Evolutionary conservation across 2,888 invertebrate species (phyloP).

Genomic region (Stomorhina lunata): DNA sequence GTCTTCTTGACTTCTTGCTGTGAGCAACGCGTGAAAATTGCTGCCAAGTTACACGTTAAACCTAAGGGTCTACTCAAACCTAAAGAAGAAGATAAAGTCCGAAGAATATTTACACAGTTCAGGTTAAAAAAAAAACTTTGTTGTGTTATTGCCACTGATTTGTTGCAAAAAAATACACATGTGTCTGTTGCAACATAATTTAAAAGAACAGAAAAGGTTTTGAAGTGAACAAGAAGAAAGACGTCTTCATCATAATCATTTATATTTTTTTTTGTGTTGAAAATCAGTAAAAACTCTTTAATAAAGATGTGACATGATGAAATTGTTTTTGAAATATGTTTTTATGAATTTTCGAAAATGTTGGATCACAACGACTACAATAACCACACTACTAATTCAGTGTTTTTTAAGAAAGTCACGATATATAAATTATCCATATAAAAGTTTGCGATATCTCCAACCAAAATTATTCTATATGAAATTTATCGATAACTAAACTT

Average conservation of each 20-base stretch:
- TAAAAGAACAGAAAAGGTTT: background rate
- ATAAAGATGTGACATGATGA: conserved; percentile 69
- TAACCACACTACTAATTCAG: background rate
- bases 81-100: background rate
- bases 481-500: no score
- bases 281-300: conserved; percentile 63
- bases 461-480: no score
- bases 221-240: background rate
- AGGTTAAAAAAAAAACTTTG: background rate
- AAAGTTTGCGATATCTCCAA: no score
- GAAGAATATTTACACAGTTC: conserved; percentile 35
- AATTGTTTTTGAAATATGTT: conserved; percentile 30
- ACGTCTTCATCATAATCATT: conserved; percentile 54
- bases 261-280: background rate
- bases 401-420: no score
- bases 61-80: conserved; percentile 10
- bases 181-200: background rate
- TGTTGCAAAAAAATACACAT: background rate
- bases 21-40: conserved; percentile 69
- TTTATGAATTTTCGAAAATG: background rate
- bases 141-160: conserved; percentile 14
- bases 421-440: no score
- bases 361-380: background rate
- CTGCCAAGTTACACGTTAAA: conserved; percentile 66
- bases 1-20: conserved; percentile 66